Conservation (phyloP, 2,113 vertebrate species). For the Sander vitreus region DNA sequence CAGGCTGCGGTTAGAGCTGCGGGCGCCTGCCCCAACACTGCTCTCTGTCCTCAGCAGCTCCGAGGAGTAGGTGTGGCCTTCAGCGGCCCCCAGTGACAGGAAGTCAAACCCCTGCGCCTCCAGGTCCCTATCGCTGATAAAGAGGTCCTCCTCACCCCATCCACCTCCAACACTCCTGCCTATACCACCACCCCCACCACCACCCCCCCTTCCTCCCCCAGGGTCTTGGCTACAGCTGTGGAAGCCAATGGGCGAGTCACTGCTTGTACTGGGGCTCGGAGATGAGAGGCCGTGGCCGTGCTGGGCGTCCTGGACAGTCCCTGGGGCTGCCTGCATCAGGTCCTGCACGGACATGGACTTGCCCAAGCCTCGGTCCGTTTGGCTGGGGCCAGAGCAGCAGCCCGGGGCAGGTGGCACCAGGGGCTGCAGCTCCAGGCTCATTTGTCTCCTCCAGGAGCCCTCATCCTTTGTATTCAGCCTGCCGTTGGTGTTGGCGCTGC, state of each 20-base stretch:
- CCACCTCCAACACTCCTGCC: constrained; percentile 82
- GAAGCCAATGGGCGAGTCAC: constrained; percentile 88
- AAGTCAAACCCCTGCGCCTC: constrained; percentile 87
- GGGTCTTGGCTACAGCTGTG: constrained; percentile 81
- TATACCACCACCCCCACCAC: constrained; percentile 68
- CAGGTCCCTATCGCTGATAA: constrained; percentile 93
- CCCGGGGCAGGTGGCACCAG: constrained; percentile 81
- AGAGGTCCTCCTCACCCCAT: constrained; percentile 94
- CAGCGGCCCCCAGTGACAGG: constrained; percentile 82
- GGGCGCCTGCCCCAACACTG: constrained; percentile 57
- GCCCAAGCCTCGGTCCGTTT: constrained; percentile 85
- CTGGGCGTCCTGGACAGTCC: constrained; percentile 81
- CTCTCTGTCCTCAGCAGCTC: constrained; percentile 92
- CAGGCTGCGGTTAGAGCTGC: constrained; percentile 84
- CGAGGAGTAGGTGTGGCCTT: constrained; percentile 85
- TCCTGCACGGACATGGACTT: constrained; percentile 97
- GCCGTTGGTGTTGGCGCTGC: constrained; percentile 82
- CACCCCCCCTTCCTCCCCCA: constrained; percentile 82
- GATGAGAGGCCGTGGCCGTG: constrained; percentile 83
- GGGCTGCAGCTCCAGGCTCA: constrained; percentile 90
- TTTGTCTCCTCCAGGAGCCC: constrained; percentile 89
- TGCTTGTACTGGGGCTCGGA: constrained; percentile 81
- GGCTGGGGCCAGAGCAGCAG: constrained; percentile 66
- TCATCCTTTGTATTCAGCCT: constrained; percentile 86
- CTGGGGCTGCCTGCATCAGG: constrained; percentile 86